Evolutionary conservation across 1,140 invertebrate genomes (phyloP).

Genomic region (Acyrthosiphon pisum): DNA sequence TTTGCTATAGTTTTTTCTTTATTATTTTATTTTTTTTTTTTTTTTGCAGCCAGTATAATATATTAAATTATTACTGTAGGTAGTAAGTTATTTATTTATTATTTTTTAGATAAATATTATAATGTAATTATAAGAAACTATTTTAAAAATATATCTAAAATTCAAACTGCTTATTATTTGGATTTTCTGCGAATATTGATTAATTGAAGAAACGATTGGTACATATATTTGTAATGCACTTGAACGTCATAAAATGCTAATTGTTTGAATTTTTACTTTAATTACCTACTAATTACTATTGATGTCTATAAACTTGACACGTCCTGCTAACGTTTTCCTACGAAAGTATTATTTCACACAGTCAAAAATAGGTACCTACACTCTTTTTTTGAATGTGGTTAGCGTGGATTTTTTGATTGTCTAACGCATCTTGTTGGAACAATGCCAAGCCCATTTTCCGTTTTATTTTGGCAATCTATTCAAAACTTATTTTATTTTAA

Average conservation of each 20-base stretch:
- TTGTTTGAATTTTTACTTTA: neutral
- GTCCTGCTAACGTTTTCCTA: neutral
- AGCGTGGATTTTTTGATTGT: neutral
- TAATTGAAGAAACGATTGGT: neutral
- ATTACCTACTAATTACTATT: neutral
- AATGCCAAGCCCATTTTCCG: neutral
- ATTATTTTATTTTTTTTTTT: slow-evolving; percentile 29
- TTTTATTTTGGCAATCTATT: slow-evolving; percentile 38
- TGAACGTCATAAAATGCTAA: neutral
- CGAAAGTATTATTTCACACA: neutral
- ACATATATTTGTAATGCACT: neutral
- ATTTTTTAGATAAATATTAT: slow-evolving; percentile 37
- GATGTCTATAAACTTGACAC: too few species aligned
- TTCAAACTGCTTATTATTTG: slow-evolving; percentile 20
- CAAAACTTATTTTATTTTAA: slow-evolving; percentile 19
- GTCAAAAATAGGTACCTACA: neutral
- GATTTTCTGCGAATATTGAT: neutral
- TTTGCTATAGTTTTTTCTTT: slow-evolving; percentile 3
- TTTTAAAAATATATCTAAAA: slow-evolving; percentile 34
- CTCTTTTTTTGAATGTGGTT: neutral
- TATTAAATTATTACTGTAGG: neutral
- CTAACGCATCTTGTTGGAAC: neutral
- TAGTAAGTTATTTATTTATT: slow-evolving; percentile 36
- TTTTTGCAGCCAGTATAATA: neutral
- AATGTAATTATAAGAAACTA: slow-evolving; percentile 22